Evolutionary conservation across 2,797 vertebrate species (phyloP), one percentile per base, ranked within the genome.

Genomic region (Myotis vivesi): DNA sequence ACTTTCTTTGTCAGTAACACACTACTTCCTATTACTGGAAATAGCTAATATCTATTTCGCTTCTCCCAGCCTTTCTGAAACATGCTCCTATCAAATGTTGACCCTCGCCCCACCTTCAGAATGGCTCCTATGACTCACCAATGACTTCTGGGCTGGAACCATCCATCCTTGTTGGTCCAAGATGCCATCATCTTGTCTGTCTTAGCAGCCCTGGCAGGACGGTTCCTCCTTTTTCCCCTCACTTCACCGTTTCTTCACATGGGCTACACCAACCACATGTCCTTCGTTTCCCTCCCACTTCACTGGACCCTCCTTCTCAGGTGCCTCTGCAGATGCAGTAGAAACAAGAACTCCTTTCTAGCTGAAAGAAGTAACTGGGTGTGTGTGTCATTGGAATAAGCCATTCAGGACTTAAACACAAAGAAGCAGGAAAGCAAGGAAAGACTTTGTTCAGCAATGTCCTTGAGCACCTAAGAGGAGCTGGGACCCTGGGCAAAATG

Each of bases 171-270:
- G 30, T 59, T 28, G 33, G 23, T n/a, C 44, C 7, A 19, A 59
- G 30, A 25, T 44, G 17, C 6, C 62, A 5, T 59, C 33, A 22
- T 36, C 33, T 88, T 36, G 20, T 53, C 41, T 80, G 41, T 51
- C 15, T 23, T 13, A 12, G 23, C 46, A 59, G 38, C 8, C 0
- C 0, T 75, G 51, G 3, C 3, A 2, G 22, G 9, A 8, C 0
- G 0, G 44, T n/a, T 55, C 20, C 53, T 49, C 25, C 28, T n/a
- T 55, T 73, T n/a, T 28, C 0, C 2, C 36, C 28, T 91, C 72
- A 7, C 30, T 41, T 6, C 38, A 4, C 9, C 25, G 0, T 19
- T 22, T 75, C 75, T 49, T 46, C 55, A 51, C 23, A 3, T 1
- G 36, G 6, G 46, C 16, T 75, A 1, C 23, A 46, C 36, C 8